Evolutionary conservation across 1,140 invertebrate genomes (phyloP).

Genomic region (Pinna nobilis): DNA sequence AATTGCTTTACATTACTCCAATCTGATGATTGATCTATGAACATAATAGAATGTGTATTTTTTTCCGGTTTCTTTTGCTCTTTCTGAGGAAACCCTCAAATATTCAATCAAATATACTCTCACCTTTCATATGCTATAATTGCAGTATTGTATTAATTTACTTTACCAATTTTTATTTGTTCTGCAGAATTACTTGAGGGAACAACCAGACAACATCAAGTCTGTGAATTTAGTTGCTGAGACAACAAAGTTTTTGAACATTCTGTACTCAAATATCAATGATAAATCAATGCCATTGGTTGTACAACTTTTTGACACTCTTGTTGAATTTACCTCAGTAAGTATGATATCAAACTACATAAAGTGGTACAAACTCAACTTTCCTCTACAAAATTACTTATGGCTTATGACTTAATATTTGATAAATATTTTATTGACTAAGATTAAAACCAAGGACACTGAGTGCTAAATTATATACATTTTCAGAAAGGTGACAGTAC

Average conservation of each 20-base stretch:
- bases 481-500: no score
- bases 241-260: conserved; percentile 64
- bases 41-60: no score
- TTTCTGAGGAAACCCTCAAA: no score
- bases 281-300: conserved; percentile 64
- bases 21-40: no score
- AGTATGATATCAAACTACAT: conserved; percentile 55
- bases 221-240: conserved; percentile 71
- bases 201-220: conserved; percentile 74
- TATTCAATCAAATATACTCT: no score
- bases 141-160: background rate
- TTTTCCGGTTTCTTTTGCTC: no score
- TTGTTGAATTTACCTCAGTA: conserved; percentile 71
- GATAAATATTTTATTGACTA: background rate
- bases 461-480: no score
- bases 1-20: no score
- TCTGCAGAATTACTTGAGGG: conserved; percentile 69
- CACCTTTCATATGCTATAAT: background rate
- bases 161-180: background rate
- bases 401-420: background rate
- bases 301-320: conserved; percentile 68
- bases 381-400: background rate
- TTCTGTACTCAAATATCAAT: conserved; percentile 70
- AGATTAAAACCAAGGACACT: no score
- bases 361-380: background rate